Percentiles rank a stretch among this genome's conserved stretches.
phyloP scores from a whole-genome alignment of 2,797 vertebrate genomes.

The Lepilemur ruficaudatus region DNA sequence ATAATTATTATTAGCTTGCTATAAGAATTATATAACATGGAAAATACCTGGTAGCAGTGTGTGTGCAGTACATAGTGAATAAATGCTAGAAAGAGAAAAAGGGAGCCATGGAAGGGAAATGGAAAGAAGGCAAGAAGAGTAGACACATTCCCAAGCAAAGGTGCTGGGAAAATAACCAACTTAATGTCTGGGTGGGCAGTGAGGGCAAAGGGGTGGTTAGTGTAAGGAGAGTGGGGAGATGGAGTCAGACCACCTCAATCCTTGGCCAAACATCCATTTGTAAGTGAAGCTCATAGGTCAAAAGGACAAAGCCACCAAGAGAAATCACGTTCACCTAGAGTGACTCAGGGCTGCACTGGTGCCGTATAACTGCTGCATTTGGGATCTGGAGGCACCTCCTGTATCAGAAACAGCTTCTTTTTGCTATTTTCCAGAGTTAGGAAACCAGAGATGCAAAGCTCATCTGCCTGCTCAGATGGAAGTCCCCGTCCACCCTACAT shows the following conservation, averaged over 20 bases:
- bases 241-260: background rate
- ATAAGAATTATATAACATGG: background rate
- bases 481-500: rapidly evolving
- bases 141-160: background rate
- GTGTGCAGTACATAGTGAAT: background rate
- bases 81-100: background rate
- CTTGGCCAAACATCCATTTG: background rate
- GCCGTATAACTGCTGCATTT: rapidly evolving
- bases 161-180: background rate
- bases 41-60: background rate
- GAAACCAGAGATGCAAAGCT: background rate
- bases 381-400: background rate
- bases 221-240: background rate
- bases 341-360: rapidly evolving
- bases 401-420: background rate
- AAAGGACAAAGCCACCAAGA: background rate
- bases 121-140: background rate
- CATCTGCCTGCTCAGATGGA: background rate
- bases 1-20: background rate
- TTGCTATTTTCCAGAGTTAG: background rate
- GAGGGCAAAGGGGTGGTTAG: background rate
- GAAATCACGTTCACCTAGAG: background rate
- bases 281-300: background rate
- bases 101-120: background rate
- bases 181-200: background rate